These are phyloP conservation scores for Mesorhabditis belari DNA, from an alignment of 2,888 invertebrate genomes.

Conservation along the genomic window DNA sequence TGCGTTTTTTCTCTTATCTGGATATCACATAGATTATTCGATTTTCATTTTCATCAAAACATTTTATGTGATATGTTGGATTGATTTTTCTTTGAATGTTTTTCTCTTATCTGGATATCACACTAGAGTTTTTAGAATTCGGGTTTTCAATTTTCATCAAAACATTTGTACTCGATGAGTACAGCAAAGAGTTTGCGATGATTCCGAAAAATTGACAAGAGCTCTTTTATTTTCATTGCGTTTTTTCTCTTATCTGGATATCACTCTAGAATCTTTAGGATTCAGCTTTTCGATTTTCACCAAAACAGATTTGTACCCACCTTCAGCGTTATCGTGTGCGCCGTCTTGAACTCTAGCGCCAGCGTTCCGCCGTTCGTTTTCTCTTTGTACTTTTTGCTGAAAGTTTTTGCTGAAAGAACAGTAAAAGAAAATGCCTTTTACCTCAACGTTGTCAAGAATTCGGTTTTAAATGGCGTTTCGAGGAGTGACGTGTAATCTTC, in stretches of 20 bases:
- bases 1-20: too few relatives aligned
- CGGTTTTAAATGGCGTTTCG: conserved; percentile 66
- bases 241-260: too few relatives aligned
- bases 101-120: conserved; percentile 38
- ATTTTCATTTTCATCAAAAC: conserved; percentile 65
- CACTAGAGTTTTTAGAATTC: conserved; percentile 1
- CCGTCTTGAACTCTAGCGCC: conserved; percentile 60
- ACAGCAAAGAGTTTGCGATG: too few relatives aligned
- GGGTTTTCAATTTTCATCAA: too few relatives aligned
- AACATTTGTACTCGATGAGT: too few relatives aligned
- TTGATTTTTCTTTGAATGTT: conserved; percentile 25
- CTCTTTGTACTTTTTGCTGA: conserved; percentile 49
- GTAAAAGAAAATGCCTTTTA: too few relatives aligned
- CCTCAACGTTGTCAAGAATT: conserved; percentile 62
- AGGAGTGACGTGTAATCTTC: conserved; percentile 65
- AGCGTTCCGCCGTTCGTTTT: conserved; percentile 26
- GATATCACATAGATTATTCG: conserved; percentile 54
- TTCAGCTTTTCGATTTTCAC: too few relatives aligned
- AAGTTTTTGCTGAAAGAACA: too few relatives aligned
- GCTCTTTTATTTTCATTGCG: too few relatives aligned
- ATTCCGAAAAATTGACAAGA: too few relatives aligned
- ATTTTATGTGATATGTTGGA: conserved; percentile 61
- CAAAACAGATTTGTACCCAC: conserved; percentile 56
- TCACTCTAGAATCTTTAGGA: too few relatives aligned
- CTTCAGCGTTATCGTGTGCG: conserved; percentile 64